Conservation (phyloP, 2,888 invertebrate species). For the Villa cingulata region DNA sequence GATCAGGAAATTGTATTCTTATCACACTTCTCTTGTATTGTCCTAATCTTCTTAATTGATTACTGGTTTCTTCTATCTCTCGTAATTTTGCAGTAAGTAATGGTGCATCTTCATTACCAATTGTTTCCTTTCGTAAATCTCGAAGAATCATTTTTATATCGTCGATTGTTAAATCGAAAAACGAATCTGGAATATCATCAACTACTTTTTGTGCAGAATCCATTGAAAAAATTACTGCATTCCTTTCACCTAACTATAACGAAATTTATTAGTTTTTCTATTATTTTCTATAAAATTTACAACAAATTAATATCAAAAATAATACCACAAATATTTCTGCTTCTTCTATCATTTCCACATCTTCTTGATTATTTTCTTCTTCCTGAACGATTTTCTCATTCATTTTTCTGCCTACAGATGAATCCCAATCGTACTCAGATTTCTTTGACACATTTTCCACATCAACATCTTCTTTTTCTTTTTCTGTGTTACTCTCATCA, state of each 20-base stretch:
- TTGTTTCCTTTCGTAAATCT: constrained; percentile 53
- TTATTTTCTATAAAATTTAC: neutral
- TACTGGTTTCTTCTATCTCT: constrained; percentile 43
- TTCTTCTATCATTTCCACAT: constrained; percentile 11
- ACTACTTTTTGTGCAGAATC: constrained; percentile 45
- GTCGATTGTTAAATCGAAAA: constrained; percentile 71
- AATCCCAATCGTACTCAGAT: constrained; percentile 28
- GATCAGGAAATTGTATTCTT: constrained; percentile 75
- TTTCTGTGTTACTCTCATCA: neutral
- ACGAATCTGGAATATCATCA: constrained; percentile 71
- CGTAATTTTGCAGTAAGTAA: constrained; percentile 53
- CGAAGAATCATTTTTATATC: constrained; percentile 65
- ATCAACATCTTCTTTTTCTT: neutral
- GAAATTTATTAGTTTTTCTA: neutral
- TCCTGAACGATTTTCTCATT: neutral
- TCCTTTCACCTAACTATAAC: constrained; percentile 53
- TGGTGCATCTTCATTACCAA: constrained; percentile 56
- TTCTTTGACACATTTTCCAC: constrained; percentile 5
- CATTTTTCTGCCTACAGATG: constrained; percentile 22
- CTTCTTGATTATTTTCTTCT: constrained; percentile 14
- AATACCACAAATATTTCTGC: constrained; percentile 27
- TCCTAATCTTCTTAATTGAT: constrained; percentile 43
- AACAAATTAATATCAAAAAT: neutral
- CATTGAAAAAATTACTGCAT: constrained; percentile 58
- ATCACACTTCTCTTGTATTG: constrained; percentile 66